Base-by-base conservation (phyloP, 2,113 vertebrate genomes). In the Crotalus viridis region DNA sequence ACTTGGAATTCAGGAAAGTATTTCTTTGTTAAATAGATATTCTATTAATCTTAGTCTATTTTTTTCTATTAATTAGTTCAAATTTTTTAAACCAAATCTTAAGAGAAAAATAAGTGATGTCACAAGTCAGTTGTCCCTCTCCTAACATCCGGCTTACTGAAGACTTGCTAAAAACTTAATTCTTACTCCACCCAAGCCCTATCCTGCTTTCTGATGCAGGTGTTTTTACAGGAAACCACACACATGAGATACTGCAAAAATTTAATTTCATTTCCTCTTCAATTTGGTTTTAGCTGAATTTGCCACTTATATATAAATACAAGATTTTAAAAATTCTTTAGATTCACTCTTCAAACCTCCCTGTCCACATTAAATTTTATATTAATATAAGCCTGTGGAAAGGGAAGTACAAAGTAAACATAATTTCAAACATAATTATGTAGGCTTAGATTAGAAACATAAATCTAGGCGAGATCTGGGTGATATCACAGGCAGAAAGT, bases 141-240 rank as follows among this genome's bases (percentile, higher is more conserved):
- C 74, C 54, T 52, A 61, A 64, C 22, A 90, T 91, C 28, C 15
- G 89, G 64, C 43, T 8, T 19, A 15, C 46, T 85, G 24, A 43
- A 61, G 64, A 7, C 69, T 54, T 52, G 43, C 43, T 69, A 69
- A 89, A 10, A 81, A 15, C 0, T 21, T 10, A 10, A 22, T 5
- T 90, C 39, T 61, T 19, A 61, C 46, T 46, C 0, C 39, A 88
- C 89, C n/a, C 46, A 59, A 86, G 85, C 89, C 28, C 56, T 48
- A 86, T 81, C 88, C 88, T 55, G 57, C 28, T 89, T 48, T 90
- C 88, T 64, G 46, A 64, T n/a, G 74, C 88, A 93, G 88, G 92
- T 93, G 92, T 86, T 89, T 93, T n/a, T 28, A 90, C 88, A 93
- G 92, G 92, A 93, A 93, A 93, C 88, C 92, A 93, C 92, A 93